Percentiles rank a stretch among this genome's conserved stretches.
Evolutionary conservation across 2,797 vertebrate species (phyloP).

Genomic region (Natrix natrix): DNA sequence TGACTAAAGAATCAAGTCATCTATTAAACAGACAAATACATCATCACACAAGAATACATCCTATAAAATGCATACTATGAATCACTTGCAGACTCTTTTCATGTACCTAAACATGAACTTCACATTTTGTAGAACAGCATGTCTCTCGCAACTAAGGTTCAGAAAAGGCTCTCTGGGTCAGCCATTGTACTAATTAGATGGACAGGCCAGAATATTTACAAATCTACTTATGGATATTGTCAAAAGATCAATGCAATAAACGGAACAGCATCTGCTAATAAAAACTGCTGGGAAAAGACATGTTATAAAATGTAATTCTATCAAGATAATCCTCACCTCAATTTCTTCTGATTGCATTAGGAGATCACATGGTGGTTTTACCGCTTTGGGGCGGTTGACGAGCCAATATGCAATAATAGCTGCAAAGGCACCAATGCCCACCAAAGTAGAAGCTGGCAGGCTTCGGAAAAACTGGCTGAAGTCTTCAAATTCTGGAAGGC

Average conservation of each 20-base stretch:
- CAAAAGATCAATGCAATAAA: not conserved
- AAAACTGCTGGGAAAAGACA: not conserved
- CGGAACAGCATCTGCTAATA: not conserved
- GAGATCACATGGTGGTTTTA: constrained; percentile 89
- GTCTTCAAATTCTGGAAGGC: constrained; percentile 86
- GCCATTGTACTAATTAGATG: not conserved
- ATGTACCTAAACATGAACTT: not conserved
- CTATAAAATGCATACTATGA: not conserved
- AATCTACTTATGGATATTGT: not conserved
- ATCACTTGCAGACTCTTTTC: not conserved
- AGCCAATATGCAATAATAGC: constrained; percentile 92
- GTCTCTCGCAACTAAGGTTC: not conserved
- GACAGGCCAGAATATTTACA: not conserved
- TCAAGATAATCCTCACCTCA: constrained; percentile 68
- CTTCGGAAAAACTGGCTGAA: constrained; percentile 86
- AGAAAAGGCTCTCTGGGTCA: not conserved
- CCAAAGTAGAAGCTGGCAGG: constrained; percentile 85
- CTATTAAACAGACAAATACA: not conserved
- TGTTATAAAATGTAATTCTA: not conserved
- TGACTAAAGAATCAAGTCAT: not conserved
- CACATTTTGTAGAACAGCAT: not conserved
- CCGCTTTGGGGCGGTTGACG: constrained; percentile 84
- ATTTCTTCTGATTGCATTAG: constrained; percentile 89
- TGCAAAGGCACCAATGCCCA: constrained; percentile 87
- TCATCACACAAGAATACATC: not conserved